phyloP scores from a whole-genome alignment of 2,113 vertebrate genomes.

The Quiscalus mexicanus region DNA sequence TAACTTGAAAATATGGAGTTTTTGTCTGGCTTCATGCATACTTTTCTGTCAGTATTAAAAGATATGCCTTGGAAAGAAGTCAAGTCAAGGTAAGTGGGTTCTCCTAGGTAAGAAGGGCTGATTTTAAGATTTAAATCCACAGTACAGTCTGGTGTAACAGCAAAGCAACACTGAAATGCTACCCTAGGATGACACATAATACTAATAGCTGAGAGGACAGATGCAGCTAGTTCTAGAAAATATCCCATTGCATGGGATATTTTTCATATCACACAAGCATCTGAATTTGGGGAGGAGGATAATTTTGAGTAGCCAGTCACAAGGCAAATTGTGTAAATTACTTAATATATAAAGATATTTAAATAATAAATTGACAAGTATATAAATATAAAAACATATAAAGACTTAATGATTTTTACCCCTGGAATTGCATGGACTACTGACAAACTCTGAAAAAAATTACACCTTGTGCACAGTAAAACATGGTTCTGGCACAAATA shows the following conservation, averaged over 20 bases:
- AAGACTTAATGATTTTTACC: not conserved
- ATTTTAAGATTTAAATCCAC: not conserved
- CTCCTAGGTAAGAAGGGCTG: not conserved
- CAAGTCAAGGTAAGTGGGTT: not conserved
- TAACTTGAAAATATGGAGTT: not conserved
- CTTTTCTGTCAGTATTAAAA: not conserved
- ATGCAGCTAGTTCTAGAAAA: not conserved
- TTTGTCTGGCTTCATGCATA: not conserved
- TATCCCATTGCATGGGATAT: not conserved
- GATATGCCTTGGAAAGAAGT: not conserved
- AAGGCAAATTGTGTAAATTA: not conserved
- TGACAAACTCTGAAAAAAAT: not conserved
- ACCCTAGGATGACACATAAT: fast-evolving
- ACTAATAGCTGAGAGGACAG: not conserved
- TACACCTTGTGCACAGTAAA: not conserved
- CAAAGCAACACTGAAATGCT: not conserved
- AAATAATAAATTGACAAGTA: not conserved
- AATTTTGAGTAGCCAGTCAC: not conserved
- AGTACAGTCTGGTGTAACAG: not conserved
- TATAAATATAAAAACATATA: not conserved
- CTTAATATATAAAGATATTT: not conserved
- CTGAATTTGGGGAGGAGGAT: not conserved
- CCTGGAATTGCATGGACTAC: not conserved
- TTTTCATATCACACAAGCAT: not conserved
- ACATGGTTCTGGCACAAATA: not conserved